Base-by-base conservation (phyloP, 2,113 vertebrate genomes). In the Mormoops blainvillei region DNA sequence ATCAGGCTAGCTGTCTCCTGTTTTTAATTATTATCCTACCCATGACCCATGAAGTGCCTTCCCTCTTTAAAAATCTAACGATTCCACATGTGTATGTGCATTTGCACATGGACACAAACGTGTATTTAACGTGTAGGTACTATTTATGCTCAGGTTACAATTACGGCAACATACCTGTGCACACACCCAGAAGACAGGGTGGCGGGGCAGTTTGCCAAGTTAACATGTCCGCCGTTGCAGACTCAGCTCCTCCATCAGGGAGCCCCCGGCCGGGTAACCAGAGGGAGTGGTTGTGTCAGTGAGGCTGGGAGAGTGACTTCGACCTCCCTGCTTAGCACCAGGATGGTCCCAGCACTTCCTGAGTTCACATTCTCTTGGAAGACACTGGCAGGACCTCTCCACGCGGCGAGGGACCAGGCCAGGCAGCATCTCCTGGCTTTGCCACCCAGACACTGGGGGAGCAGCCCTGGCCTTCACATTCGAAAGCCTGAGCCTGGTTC, bases 11-110 rank as follows among this genome's bases (percentile, higher is more conserved):
- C 26, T 61, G 1, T 74, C 63, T 74, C 56, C 50, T 31, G 28
- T 43, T 76, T 63, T 80, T 78, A 58, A 58, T 52, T 80, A 33
- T 36, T 41, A 54, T 18, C 38, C 5, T 41, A 43, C 33, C 7
- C 48, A 38, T 22, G 14, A 95, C 18, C 36, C 70, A 15, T 13
- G 20, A 89, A 82, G 50, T 71, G 67, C 8, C 63, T 80, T 85
- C 6, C 18, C 70, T 56, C 31, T 92, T 56, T 76, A 81, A 95
- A 95, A 90, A 45, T 38, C 28, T 58, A 94, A 20, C 61, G 2
- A 43, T 61, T 61, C 41, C 4, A 67, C 3, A 1, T 38, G 38
- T 3, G 1, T 58, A 41, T 26, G 7, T 48, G 18, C n/a, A 76
- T 14, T 26, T 36, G 50, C 20, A 61, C 12, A 28, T 22, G 28